A percentile compares a stretch with the other conserved stretches of the same genome.
These are phyloP conservation scores for Tachypleus tridentatus DNA, from an alignment of 1,140 invertebrate genomes.

Conservation along the genomic window DNA sequence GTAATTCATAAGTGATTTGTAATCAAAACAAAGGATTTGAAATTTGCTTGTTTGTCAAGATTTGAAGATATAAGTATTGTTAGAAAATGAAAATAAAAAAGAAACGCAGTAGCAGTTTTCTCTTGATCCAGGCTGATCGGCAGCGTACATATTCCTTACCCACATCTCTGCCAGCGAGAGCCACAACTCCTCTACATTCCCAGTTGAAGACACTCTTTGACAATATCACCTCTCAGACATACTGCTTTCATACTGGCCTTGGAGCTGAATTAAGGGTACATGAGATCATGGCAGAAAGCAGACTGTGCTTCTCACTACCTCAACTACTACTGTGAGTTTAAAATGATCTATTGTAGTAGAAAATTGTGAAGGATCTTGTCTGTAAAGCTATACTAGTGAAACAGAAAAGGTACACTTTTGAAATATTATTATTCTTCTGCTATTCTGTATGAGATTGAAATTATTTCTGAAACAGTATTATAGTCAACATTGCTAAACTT, in stretches of 20 bases:
- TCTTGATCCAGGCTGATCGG: constrained; percentile 9
- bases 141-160: constrained; percentile 67
- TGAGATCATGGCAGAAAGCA: constrained; percentile 85
- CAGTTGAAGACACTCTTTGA: constrained; percentile 58
- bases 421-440: constrained; percentile 9
- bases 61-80: too few relatives aligned
- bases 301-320: constrained; percentile 70
- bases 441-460: constrained; percentile 2
- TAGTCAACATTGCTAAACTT: too few relatives aligned
- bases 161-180: constrained; percentile 59
- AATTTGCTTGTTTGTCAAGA: too few relatives aligned
- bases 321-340: constrained; percentile 71
- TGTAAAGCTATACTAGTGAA: constrained; percentile 4
- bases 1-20: too few relatives aligned
- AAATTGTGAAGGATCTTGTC: constrained; percentile 3
- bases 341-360: constrained; percentile 4
- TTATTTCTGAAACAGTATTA: too few relatives aligned
- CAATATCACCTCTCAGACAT: constrained; percentile 66
- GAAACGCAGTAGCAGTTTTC: too few relatives aligned
- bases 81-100: too few relatives aligned
- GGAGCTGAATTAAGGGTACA: constrained; percentile 19
- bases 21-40: too few relatives aligned
- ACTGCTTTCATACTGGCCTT: constrained; percentile 32
- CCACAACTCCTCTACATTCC: constrained; percentile 62
- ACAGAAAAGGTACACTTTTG: not conserved